Base-by-base conservation (phyloP, 2,888 invertebrate genomes). In the Sialis fuliginosa region DNA sequence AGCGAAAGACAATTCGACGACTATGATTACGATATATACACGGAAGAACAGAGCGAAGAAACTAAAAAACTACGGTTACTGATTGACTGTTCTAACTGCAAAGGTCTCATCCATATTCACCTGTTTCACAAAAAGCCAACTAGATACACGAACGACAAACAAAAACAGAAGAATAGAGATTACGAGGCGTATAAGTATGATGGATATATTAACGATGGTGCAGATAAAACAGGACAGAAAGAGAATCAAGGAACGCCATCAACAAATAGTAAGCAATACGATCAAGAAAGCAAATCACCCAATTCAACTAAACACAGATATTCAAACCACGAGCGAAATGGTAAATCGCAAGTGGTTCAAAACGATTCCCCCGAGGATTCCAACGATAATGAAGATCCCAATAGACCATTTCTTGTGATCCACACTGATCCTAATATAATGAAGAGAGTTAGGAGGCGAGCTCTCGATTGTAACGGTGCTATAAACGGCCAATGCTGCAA, bases 31-130 rank as follows among this genome's bases (percentile, higher is more conserved):
- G n/a, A 37, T 6, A 32, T 12, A 7, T 39, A 45, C 61, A 62
- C 50, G 53, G 54, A 47, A 57, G 52, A 49, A 51, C 55, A 39
- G 53, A 39, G 9, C 2, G 9, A 31, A 53, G 40, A 52, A 56
- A n/a, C 52, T 57, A 42, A 35, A 31, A 78, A 77, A 56, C 71
- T 91, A 55, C 77, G 82, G 47, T 70, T 91, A 48, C 73, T 91
- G 56, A 80, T 91, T 54, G 87, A 88, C 67, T 88, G 87, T 66
- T 81, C 82, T 55, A 87, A 87, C 48, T 88, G 87, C 65, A 79
- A 79, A 44, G 74, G 75, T 46, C 72, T 80, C 66, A 80, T 81
- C 60, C 76, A 81, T 53, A 70, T 86, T 57, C 75, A 79, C 54
- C 66, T 79, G 40, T 68, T 71, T 51, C 63, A 64, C 61, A 53